phyloP scores from a whole-genome alignment of 2,888 invertebrate species.

The Bellardia bayeri region DNA sequence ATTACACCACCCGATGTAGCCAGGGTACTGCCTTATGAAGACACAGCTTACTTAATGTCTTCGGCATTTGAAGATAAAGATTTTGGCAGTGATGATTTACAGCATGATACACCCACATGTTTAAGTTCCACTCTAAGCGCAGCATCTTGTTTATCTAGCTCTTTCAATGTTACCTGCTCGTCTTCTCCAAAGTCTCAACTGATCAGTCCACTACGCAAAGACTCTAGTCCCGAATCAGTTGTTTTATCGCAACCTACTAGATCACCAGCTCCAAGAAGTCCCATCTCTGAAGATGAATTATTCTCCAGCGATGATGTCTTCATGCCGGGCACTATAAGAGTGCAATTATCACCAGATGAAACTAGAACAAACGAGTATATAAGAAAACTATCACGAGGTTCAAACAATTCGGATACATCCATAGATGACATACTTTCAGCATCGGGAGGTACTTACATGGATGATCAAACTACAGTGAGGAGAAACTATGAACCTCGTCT shows the following conservation, averaged over 20 bases:
- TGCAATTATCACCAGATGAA: slow-evolving; percentile 86
- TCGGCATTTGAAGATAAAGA: slow-evolving; percentile 80
- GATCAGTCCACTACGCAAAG: slow-evolving; percentile 76
- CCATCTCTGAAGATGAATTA: slow-evolving; percentile 87
- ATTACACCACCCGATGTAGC: slow-evolving; percentile 81
- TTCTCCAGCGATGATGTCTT: slow-evolving; percentile 87
- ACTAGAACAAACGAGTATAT: slow-evolving; percentile 83
- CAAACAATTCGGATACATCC: slow-evolving; percentile 88
- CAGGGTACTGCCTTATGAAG: slow-evolving; percentile 83
- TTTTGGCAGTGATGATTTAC: slow-evolving; percentile 79
- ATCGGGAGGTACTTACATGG: slow-evolving; percentile 85
- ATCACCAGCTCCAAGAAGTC: slow-evolving; percentile 87
- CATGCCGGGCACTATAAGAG: slow-evolving; percentile 86
- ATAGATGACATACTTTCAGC: slow-evolving; percentile 87
- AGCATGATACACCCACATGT: slow-evolving; percentile 81
- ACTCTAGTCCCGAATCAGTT: slow-evolving; percentile 84
- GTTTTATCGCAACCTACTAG: slow-evolving; percentile 87
- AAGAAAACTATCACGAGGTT: slow-evolving; percentile 84
- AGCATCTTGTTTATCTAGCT: slow-evolving; percentile 82
- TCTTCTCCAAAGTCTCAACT: slow-evolving; percentile 78
- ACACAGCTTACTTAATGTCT: slow-evolving; percentile 83
- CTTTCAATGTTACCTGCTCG: slow-evolving; percentile 82
- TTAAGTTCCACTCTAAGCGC: slow-evolving; percentile 82
- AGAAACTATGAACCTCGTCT: slow-evolving; percentile 84
- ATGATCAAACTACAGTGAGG: slow-evolving; percentile 86